Evolutionary conservation across 2,797 vertebrate species (phyloP).

Genomic region (Glyptemys insculpta): DNA sequence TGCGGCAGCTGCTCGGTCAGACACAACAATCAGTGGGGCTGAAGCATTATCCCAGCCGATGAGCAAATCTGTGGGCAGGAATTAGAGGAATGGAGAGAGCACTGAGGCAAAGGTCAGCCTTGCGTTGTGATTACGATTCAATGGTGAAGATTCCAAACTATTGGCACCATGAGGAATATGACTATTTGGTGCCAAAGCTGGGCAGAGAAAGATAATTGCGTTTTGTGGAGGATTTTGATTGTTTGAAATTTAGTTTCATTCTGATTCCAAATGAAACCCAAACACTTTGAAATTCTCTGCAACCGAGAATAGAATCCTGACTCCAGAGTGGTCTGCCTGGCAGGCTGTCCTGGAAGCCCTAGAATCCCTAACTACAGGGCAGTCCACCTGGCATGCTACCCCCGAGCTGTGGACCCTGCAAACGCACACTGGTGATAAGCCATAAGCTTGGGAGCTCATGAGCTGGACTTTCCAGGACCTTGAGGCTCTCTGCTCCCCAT

Average conservation of each 20-base stretch:
- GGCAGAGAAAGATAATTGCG: background rate
- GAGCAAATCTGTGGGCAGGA: fast-evolving
- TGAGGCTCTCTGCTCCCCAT: background rate
- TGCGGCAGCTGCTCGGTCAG: background rate
- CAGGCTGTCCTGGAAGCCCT: background rate
- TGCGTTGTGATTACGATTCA: fast-evolving
- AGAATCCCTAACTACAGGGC: too few relatives aligned
- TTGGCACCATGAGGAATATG: background rate
- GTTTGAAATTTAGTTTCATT: background rate
- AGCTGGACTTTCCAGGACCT: background rate
- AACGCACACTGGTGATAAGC: background rate
- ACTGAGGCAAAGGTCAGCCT: fast-evolving
- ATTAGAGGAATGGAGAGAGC: background rate
- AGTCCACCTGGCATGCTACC: too few relatives aligned
- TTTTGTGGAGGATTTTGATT: background rate
- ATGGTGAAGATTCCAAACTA: background rate
- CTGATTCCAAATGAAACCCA: background rate
- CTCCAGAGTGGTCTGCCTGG: fast-evolving
- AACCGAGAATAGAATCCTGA: background rate
- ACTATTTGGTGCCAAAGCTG: too few relatives aligned
- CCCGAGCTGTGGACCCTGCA: too few relatives aligned
- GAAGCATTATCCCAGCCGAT: background rate
- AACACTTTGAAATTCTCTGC: background rate
- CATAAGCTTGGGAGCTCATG: background rate
- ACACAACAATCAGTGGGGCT: fast-evolving